These are phyloP conservation scores for Zaprionus davidi DNA, from an alignment of 1,140 invertebrate species.

Conservation along the genomic window DNA sequence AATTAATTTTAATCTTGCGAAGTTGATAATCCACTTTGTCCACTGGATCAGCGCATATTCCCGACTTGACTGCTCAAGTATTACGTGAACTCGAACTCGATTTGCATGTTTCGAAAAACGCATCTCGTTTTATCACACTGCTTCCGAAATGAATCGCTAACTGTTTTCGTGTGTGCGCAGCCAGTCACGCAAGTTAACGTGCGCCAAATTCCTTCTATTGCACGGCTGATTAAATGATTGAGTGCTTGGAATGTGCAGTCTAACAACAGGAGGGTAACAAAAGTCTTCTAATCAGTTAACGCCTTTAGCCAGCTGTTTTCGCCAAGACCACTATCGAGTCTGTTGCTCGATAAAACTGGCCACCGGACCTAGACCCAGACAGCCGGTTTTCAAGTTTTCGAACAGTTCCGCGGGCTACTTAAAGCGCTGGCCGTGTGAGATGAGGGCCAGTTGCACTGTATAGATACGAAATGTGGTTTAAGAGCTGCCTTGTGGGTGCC, in stretches of 20 bases:
- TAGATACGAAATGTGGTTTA: constrained; percentile 22
- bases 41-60: not conserved
- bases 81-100: not conserved
- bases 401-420: constrained; percentile 24
- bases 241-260: not conserved
- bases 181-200: constrained; percentile 42
- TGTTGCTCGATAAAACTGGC: constrained; percentile 28
- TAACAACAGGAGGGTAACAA: constrained; percentile 22
- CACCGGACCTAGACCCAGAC: constrained; percentile 42
- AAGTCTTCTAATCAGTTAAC: constrained; percentile 23
- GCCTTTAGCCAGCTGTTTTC: constrained; percentile 38
- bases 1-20: not conserved
- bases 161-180: constrained; percentile 15
- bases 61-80: not conserved
- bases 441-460: constrained; percentile 20
- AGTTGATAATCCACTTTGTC: not conserved
- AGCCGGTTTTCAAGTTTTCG: constrained; percentile 36
- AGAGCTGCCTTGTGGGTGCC: constrained; percentile 2
- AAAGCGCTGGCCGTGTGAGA: constrained; percentile 9
- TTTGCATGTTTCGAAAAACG: constrained; percentile 29
- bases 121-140: constrained; percentile 25
- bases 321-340: constrained; percentile 5
- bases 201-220: not conserved
- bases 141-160: constrained; percentile 45
- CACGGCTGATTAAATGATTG: not conserved